These are phyloP conservation scores for Thecocarcelia acutangulata DNA, from an alignment of 2,888 invertebrate species.

Conservation along the genomic window DNA sequence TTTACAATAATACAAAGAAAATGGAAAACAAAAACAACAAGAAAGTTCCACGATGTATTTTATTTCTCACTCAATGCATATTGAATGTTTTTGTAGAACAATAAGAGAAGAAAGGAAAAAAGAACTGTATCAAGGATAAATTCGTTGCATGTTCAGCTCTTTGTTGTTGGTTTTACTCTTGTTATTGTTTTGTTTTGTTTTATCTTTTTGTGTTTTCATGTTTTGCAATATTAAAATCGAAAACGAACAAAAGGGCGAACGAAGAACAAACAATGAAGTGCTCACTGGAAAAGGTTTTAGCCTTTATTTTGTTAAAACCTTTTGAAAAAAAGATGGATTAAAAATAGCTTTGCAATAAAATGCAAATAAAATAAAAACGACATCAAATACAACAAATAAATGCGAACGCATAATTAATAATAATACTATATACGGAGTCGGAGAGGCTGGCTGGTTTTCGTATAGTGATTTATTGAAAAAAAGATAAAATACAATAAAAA, in stretches of 20 bases:
- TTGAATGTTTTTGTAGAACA: conserved; percentile 20
- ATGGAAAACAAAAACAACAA: not conserved
- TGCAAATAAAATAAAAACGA: not conserved
- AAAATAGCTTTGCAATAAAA: not conserved
- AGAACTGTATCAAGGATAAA: conserved; percentile 32
- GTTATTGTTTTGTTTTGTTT: not conserved
- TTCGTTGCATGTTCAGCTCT: not conserved
- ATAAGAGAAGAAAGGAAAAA: not conserved
- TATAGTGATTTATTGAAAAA: no score
- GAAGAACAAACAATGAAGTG: conserved; percentile 13
- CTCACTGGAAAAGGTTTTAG: not conserved
- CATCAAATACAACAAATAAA: not conserved
- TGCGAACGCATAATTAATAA: not conserved
- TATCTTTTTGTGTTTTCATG: not conserved
- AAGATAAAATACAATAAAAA: no score
- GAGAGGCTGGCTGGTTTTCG: no score
- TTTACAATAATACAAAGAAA: not conserved
- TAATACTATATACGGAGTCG: no score
- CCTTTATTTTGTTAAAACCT: conserved; percentile 13
- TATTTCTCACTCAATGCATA: conserved; percentile 7
- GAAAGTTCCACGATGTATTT: not conserved
- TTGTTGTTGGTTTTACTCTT: conserved; percentile 23
- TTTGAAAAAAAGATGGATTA: not conserved
- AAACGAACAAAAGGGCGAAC: not conserved
- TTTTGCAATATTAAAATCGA: conserved; percentile 5